These are phyloP conservation scores for Drosophila cardini DNA, from an alignment of 1,140 invertebrate species.

Conservation along the genomic window DNA sequence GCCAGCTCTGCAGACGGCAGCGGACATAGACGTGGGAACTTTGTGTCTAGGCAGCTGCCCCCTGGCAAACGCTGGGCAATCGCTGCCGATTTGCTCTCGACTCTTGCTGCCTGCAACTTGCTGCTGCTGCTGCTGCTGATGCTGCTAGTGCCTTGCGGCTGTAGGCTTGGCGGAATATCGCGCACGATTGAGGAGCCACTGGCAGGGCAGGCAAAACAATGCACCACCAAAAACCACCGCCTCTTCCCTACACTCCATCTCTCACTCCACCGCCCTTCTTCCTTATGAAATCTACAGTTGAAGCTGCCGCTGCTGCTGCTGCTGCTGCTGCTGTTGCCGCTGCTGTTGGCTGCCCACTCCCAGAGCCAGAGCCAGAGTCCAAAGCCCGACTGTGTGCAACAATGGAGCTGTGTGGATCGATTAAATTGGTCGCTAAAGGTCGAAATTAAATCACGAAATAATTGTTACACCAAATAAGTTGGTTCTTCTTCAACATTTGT, in stretches of 20 bases:
- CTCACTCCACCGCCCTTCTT: background rate
- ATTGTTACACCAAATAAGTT: conserved; percentile 84
- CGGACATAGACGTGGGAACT: conserved; percentile 71
- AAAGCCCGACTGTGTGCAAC: conserved; percentile 51
- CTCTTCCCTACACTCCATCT: background rate
- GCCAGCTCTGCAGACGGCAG: conserved; percentile 19
- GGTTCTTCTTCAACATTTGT: conserved; percentile 53
- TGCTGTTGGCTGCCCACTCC: conserved; percentile 56
- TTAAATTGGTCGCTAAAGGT: conserved; percentile 84
- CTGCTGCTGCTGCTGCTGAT: conserved; percentile 28
- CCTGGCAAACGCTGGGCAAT: conserved; percentile 47
- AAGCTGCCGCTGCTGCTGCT: conserved; percentile 39
- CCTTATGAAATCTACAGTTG: conserved; percentile 40
- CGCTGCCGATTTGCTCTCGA: conserved; percentile 47
- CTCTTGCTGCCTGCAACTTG: conserved; percentile 18
- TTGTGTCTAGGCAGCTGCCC: conserved; percentile 54
- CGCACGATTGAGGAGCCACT: conserved; percentile 68
- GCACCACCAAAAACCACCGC: conserved; percentile 26
- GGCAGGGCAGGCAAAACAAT: conserved; percentile 62
- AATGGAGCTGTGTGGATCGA: conserved; percentile 75
- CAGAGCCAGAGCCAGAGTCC: conserved; percentile 54
- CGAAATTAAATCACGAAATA: conserved; percentile 84
- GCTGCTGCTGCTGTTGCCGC: conserved; percentile 24
- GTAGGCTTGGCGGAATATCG: conserved; percentile 73
- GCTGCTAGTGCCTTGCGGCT: conserved; percentile 59